Conservation (phyloP, 2,113 vertebrate genomes). For the Oryzias curvinotus region DNA sequence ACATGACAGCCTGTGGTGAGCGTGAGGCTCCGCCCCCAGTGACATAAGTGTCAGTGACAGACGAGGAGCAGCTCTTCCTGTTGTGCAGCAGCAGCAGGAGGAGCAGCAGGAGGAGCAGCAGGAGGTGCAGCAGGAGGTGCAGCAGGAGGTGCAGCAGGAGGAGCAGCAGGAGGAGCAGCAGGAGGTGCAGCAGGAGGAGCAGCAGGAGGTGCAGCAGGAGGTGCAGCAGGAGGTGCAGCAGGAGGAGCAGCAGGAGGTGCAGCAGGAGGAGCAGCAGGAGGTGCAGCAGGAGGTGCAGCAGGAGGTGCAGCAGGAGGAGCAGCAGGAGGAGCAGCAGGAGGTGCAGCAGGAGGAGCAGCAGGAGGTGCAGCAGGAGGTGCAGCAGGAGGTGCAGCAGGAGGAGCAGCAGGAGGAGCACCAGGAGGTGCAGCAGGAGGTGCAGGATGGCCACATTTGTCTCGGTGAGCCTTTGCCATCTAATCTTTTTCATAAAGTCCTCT, state of each 20-base stretch:
- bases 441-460: constrained; percentile 46
- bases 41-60: constrained; percentile 5
- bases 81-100: neutral
- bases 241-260: too few relatives aligned
- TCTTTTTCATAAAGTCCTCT: neutral
- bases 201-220: too few relatives aligned
- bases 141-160: too few relatives aligned
- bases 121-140: neutral
- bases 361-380: constrained; percentile 7
- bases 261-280: too few relatives aligned
- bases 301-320: neutral
- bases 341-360: too few relatives aligned
- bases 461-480: constrained; percentile 26
- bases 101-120: neutral
- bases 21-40: neutral
- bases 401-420: too few relatives aligned
- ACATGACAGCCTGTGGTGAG: too few relatives aligned
- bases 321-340: too few relatives aligned
- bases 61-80: neutral
- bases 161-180: too few relatives aligned
- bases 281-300: neutral
- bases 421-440: neutral
- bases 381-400: too few relatives aligned
- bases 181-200: too few relatives aligned
- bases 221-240: too few relatives aligned